phyloP scores from a whole-genome alignment of 2,888 invertebrate species.

The Aphrophora alni region DNA sequence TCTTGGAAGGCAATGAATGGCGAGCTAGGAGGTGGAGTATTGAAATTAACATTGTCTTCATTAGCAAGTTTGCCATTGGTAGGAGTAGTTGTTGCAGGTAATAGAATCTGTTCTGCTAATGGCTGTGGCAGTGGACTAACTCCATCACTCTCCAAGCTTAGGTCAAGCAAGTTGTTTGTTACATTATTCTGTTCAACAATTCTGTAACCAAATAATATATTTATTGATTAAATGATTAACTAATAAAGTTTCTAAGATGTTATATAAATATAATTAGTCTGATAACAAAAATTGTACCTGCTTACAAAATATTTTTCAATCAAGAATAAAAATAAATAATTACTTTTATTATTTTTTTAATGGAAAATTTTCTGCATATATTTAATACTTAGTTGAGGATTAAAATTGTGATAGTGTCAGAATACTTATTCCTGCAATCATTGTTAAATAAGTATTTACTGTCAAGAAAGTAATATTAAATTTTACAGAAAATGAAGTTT shows the following conservation, averaged over 20 bases:
- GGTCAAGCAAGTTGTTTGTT: constrained; percentile 62
- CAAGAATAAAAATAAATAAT: too few relatives aligned
- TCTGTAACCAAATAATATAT: constrained; percentile 55
- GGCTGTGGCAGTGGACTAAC: constrained; percentile 16
- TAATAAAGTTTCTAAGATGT: neutral
- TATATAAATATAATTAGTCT: neutral
- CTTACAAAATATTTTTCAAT: too few relatives aligned
- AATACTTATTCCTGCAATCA: too few relatives aligned
- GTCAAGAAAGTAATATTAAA: too few relatives aligned
- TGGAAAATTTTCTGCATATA: too few relatives aligned
- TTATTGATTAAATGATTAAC: neutral
- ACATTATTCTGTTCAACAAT: constrained; percentile 59
- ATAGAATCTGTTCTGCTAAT: constrained; percentile 33
- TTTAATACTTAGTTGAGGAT: too few relatives aligned
- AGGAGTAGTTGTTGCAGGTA: constrained; percentile 27
- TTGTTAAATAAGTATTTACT: too few relatives aligned
- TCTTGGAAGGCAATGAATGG: constrained; percentile 47
- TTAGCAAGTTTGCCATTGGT: constrained; percentile 40
- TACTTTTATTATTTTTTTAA: too few relatives aligned
- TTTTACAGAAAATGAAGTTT: too few relatives aligned
- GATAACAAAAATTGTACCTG: neutral
- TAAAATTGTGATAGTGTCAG: too few relatives aligned
- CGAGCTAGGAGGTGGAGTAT: constrained; percentile 31
- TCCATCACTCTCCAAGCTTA: constrained; percentile 48
- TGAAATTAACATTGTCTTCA: constrained; percentile 40